Evolutionary conservation across 2,797 vertebrate species (phyloP).

Genomic region (Anolis apletophallus): DNA sequence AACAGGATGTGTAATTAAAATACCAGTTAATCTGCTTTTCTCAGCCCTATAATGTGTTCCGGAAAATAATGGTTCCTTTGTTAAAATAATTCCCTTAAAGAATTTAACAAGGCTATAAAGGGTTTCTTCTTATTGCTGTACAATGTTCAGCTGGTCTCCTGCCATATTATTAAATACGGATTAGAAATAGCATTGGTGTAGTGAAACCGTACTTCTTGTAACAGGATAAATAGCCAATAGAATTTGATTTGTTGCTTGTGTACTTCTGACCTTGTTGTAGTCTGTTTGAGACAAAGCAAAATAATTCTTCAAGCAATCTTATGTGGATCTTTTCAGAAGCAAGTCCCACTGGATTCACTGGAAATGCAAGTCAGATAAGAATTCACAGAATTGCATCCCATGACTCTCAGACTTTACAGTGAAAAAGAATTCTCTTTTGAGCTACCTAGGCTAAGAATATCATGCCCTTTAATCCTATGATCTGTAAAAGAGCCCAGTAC

Average conservation of each 20-base stretch:
- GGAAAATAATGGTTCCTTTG: conserved; percentile 73
- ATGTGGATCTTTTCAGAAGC: background rate
- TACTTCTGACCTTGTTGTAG: conserved; percentile 50
- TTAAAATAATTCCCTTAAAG: conserved; percentile 73
- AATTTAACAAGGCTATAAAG: conserved; percentile 70
- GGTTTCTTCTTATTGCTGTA: conserved; percentile 60
- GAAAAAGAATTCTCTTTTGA: background rate
- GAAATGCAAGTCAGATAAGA: background rate
- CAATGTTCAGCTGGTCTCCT: conserved; percentile 66
- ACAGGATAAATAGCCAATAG: conserved; percentile 62
- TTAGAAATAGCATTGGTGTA: conserved; percentile 73
- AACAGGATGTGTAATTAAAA: conserved; percentile 55
- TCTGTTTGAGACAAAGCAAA: conserved; percentile 8
- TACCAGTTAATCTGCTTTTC: conserved; percentile 60
- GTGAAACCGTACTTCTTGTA: conserved; percentile 64
- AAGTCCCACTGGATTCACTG: background rate
- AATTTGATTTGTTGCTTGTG: conserved; percentile 57
- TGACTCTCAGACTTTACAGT: conserved; percentile 32
- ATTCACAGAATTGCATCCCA: background rate
- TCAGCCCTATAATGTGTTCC: conserved; percentile 54
- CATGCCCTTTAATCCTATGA: conserved; percentile 16
- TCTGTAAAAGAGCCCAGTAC: background rate
- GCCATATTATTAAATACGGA: conserved; percentile 76
- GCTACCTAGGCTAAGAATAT: background rate
- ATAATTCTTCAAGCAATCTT: background rate